These are phyloP conservation scores for Oreortyx pictus DNA, from an alignment of 2,797 vertebrate genomes.

Conservation along the genomic window DNA sequence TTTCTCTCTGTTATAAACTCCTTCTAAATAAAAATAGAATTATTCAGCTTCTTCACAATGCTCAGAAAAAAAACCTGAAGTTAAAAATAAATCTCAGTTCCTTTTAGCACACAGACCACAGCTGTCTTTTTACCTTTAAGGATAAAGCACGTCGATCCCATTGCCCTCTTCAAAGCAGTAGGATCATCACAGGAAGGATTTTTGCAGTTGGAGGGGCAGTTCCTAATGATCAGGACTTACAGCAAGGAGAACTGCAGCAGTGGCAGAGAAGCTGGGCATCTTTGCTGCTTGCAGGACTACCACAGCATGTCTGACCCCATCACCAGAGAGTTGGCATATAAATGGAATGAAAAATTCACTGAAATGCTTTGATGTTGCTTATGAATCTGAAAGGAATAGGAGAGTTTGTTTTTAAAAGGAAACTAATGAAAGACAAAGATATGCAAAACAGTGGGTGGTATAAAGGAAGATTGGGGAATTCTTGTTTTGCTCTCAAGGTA, in stretches of 20 bases:
- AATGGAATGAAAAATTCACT: not conserved
- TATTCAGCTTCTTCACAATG: not conserved
- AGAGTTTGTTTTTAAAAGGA: not conserved
- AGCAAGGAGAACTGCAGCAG: not conserved
- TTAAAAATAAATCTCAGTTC: constrained; percentile 4
- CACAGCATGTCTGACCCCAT: not conserved
- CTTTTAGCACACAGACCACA: not conserved
- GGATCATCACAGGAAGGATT: not conserved
- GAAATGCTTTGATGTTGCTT: not conserved
- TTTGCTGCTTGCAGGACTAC: not conserved
- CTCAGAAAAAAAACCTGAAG: not conserved
- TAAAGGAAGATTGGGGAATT: not conserved
- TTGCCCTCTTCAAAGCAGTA: not conserved
- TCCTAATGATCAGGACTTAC: not conserved
- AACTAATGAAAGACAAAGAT: not conserved
- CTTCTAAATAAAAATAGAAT: not conserved
- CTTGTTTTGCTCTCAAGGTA: not conserved
- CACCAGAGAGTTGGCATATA: not conserved
- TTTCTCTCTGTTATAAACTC: not conserved
- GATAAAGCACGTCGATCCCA: not conserved
- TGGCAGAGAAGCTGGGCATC: not conserved
- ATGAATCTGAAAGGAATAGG: not conserved
- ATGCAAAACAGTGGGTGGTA: not conserved
- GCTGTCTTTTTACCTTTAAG: not conserved
- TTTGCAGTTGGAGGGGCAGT: not conserved